Evolutionary conservation across 2,113 vertebrate species (phyloP), one percentile per base, ranked within the genome.

Genomic region (Ovibos moschatus): DNA sequence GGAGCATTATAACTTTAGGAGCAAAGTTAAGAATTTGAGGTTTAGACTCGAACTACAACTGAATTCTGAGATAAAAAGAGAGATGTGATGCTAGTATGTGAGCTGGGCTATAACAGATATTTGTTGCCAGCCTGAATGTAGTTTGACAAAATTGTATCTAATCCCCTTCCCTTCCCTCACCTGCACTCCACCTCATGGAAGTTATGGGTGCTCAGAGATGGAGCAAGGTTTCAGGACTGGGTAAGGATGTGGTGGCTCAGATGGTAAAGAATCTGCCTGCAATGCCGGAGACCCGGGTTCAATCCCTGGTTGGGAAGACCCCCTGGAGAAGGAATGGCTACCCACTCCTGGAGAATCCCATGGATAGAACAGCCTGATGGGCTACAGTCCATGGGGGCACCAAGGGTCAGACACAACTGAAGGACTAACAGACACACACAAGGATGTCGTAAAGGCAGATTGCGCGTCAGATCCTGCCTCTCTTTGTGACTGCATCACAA

Each of bases 221-320:
- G 86, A 79, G 62, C 36, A 57, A 47, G 23, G 13, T 76, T 87
- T 88, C 28, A 4, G 27, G 23, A n/a, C 53, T 14, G 19, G 13
- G 1, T 8, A 4, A 93, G 30, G 47, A 9, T 40, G 51, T 74
- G 67, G 36, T 74, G 36, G 21, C 67, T 40, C 19, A 36, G 19
- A 40, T 40, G 21, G 21, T 13, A 74, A 74, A 74, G n/a, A 74
- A 13, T 74, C 36, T 40, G 21, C 36, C 67, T 74, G 67, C 67
- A 74, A 3, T 13, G n/a, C 67, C 0, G 0, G 67, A 71, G 2
- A 71, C n/a, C 10, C 2, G 25, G 10, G 36, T 40, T 74, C n/a
- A 74, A 0, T 40, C 67, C 67, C 21, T 74, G 36, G n/a, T 23
- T 40, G 67, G 67, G 36, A 74, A 40, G 67, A 74, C 40, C 67